phyloP scores from a whole-genome alignment of 2,113 vertebrate genomes.

The Vimba vimba region DNA sequence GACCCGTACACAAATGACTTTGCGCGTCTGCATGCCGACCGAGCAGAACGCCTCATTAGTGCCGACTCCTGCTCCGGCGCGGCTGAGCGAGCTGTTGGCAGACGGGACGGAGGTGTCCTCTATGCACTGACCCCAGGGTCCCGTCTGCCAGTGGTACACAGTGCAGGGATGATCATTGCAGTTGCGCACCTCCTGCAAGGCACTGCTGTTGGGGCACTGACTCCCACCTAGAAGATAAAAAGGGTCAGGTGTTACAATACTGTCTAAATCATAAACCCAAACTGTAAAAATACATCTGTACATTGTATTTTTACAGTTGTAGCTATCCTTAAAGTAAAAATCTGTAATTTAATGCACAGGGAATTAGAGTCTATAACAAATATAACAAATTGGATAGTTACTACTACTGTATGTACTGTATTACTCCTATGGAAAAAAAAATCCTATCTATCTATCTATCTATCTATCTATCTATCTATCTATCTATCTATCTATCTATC shows the following conservation, averaged over 20 bases:
- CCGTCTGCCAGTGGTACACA: slow-evolving; percentile 97
- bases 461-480: no score
- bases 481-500: no score
- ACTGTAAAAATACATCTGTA: not conserved
- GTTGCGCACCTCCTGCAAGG: slow-evolving; percentile 89
- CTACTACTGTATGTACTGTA: no score
- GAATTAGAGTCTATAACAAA: not conserved
- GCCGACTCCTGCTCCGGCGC: slow-evolving; percentile 65
- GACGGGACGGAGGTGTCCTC: slow-evolving; percentile 89
- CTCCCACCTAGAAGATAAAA: slow-evolving; percentile 77
- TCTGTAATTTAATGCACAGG: not conserved
- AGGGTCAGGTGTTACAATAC: not conserved
- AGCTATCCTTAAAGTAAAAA: no score
- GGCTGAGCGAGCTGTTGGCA: slow-evolving; percentile 82
- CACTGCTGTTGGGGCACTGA: slow-evolving; percentile 88
- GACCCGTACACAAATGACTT: slow-evolving; percentile 96
- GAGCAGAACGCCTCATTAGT: slow-evolving; percentile 83
- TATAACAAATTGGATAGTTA: not conserved
- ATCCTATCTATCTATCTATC: no score
- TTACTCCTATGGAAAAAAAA: no score
- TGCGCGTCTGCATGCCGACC: slow-evolving; percentile 95
- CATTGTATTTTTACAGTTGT: not conserved
- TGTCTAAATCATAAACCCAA: not conserved
- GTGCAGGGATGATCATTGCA: slow-evolving; percentile 97
- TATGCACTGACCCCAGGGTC: slow-evolving; percentile 92